phyloP scores from a whole-genome alignment of 2,888 invertebrate genomes.

The Dryobota labecula region DNA sequence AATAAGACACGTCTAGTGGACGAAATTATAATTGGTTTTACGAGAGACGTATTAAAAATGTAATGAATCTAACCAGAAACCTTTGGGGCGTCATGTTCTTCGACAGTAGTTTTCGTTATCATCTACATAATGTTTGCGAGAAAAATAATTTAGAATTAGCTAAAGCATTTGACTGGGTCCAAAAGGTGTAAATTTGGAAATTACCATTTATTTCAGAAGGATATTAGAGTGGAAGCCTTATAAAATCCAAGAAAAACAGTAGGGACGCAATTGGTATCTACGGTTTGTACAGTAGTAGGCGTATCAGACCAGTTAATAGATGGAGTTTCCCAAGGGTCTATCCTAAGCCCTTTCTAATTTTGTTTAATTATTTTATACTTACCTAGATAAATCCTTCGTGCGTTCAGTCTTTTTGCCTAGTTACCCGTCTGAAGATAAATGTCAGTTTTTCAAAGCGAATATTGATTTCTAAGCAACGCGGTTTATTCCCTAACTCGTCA shows the following conservation, averaged over 20 bases:
- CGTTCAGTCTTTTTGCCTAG: slow-evolving; percentile 5
- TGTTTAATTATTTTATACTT: not conserved
- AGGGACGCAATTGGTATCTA: not conserved
- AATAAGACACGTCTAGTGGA: not conserved
- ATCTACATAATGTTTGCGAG: not conserved
- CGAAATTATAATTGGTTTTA: slow-evolving; percentile 23
- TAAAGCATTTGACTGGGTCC: slow-evolving; percentile 20
- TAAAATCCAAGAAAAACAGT: not conserved
- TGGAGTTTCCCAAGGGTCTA: slow-evolving; percentile 24
- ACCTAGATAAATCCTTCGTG: not conserved
- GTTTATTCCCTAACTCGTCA: not conserved
- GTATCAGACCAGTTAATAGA: not conserved
- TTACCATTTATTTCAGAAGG: not conserved
- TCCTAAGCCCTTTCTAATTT: not conserved
- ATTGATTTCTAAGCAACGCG: slow-evolving; percentile 2
- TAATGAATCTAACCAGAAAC: slow-evolving; percentile 7
- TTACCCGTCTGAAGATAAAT: not conserved
- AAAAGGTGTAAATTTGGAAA: not conserved
- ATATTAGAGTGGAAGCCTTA: not conserved
- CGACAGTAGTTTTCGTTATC: not conserved
- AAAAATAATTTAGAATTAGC: not conserved
- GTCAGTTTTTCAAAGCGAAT: not conserved
- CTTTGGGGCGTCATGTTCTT: slow-evolving; percentile 12
- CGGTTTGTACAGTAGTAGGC: not conserved
- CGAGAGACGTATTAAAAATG: slow-evolving; percentile 5